Evolutionary conservation across 2,113 vertebrate genomes (phyloP).

Genomic region (Thamnophis sirtalis): DNA sequence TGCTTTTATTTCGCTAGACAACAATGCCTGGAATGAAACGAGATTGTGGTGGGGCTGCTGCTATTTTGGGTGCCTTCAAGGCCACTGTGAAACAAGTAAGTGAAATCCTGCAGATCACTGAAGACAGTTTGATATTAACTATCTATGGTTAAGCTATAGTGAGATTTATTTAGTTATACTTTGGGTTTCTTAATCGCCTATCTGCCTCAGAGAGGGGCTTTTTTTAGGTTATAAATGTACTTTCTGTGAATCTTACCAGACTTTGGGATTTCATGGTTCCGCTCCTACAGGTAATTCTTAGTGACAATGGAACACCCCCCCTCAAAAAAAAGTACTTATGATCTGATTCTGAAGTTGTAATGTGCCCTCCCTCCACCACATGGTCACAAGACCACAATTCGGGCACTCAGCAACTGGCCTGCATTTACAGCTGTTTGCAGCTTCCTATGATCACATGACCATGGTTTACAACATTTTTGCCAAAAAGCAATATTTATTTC

Average conservation of each 20-base stretch:
- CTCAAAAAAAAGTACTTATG: too few relatives aligned
- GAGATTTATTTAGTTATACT: background rate
- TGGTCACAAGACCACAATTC: too few relatives aligned
- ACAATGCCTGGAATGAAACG: constrained; percentile 99
- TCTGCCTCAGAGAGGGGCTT: background rate
- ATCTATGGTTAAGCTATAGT: background rate
- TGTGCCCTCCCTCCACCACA: too few relatives aligned
- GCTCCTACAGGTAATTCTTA: background rate
- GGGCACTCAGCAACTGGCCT: too few relatives aligned
- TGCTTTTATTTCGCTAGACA: constrained; percentile 72
- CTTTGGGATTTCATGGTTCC: background rate
- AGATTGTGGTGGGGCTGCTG: constrained; percentile 95
- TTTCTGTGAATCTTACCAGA: background rate
- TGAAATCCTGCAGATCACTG: background rate
- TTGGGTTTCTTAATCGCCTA: background rate
- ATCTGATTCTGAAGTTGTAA: too few relatives aligned
- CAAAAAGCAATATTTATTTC: too few relatives aligned
- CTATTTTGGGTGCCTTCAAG: constrained; percentile 91
- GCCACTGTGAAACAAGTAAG: constrained; percentile 90
- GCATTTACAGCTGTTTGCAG: too few relatives aligned
- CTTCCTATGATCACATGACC: too few relatives aligned
- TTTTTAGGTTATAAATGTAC: background rate
- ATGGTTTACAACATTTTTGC: too few relatives aligned
- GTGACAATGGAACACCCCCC: too few relatives aligned
- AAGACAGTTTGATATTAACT: background rate